Evolutionary conservation across 2,797 vertebrate species (phyloP).

Genomic region (Falco novaeseelandiae): DNA sequence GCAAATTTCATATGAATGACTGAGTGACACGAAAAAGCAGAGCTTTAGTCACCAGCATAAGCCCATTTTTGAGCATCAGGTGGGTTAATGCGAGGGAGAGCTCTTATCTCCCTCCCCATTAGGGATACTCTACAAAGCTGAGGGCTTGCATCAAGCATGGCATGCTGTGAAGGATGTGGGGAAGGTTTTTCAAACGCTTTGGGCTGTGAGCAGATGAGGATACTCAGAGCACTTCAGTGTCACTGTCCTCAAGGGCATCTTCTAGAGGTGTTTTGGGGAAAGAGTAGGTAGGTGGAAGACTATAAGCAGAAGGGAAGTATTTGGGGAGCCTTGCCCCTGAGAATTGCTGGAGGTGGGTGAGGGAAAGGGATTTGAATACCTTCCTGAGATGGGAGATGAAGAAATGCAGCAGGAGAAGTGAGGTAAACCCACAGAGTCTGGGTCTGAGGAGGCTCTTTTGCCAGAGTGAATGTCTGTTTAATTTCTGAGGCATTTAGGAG

Average conservation of each 20-base stretch:
- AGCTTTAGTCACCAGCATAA: background rate
- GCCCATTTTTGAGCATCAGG: background rate
- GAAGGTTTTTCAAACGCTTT: background rate
- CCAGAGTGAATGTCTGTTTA: background rate
- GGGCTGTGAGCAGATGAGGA: background rate
- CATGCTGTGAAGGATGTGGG: background rate
- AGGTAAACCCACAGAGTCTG: background rate
- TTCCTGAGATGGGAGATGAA: background rate
- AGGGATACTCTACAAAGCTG: background rate
- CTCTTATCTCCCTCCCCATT: background rate
- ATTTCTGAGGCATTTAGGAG: background rate
- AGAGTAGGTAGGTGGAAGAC: accelerated
- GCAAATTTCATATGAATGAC: background rate
- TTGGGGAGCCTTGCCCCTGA: background rate
- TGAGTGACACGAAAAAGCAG: background rate
- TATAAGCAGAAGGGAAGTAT: background rate
- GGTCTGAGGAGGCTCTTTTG: background rate
- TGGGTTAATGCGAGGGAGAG: background rate
- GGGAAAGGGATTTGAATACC: background rate
- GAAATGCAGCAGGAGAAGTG: background rate
- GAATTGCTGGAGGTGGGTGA: background rate
- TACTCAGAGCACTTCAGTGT: background rate
- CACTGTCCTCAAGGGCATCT: background rate
- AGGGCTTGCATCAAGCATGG: accelerated
- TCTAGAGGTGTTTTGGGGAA: background rate